These are phyloP conservation scores for Mimumesa dahlbomi DNA, from an alignment of 2,888 invertebrate species.

Conservation along the genomic window DNA sequence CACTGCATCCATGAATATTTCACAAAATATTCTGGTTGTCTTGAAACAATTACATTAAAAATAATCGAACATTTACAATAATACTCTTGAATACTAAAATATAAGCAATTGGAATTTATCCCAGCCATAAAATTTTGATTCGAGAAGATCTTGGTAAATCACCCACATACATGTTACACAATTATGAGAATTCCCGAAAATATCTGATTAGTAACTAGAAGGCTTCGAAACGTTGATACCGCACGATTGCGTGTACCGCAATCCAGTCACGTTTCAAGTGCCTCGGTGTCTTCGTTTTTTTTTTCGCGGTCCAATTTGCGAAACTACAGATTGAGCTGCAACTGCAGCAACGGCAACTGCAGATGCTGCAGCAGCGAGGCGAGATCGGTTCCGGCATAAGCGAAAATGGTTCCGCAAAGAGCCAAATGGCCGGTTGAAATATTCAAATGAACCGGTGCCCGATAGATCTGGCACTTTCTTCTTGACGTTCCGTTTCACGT, in stretches of 20 bases:
- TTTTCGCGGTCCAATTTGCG: slow-evolving; percentile 35
- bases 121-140: too few species aligned
- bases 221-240: slow-evolving; percentile 37
- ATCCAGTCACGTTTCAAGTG: slow-evolving; percentile 33
- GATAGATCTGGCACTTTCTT: slow-evolving; percentile 3
- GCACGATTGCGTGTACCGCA: slow-evolving; percentile 30
- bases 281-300: slow-evolving; percentile 5
- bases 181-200: neutral
- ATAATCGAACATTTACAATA: too few species aligned
- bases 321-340: slow-evolving; percentile 29
- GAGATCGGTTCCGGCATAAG: slow-evolving; percentile 3
- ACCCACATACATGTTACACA: too few species aligned
- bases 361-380: too few species aligned
- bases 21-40: too few species aligned
- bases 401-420: slow-evolving; percentile 56
- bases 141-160: too few species aligned
- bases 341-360: slow-evolving; percentile 17
- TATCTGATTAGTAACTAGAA: slow-evolving; percentile 11
- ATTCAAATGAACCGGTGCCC: slow-evolving; percentile 64
- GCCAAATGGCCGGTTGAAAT: slow-evolving; percentile 68
- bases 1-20: too few species aligned
- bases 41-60: too few species aligned
- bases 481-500: neutral
- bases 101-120: too few species aligned
- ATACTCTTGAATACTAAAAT: too few species aligned